Evolutionary conservation across 2,113 vertebrate species (phyloP), one percentile per base, ranked within the genome.

Genomic region (Piaya cayana): DNA sequence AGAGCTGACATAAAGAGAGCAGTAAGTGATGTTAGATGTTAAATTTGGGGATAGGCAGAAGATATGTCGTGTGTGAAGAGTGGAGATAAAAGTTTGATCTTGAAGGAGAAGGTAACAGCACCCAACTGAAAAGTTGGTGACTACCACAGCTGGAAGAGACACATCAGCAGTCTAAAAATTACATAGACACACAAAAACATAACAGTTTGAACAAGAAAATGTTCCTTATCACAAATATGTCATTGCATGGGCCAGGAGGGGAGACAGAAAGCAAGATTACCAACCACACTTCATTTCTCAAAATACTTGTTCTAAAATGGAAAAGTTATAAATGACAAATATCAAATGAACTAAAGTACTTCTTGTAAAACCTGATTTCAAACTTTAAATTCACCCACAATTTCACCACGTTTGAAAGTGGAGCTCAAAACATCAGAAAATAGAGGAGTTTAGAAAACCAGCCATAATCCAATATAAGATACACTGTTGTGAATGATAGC

Each of bases 361-460:
- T 55, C 72, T 9, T 53, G 60, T 20, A 65, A 26, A 62, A 84
- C 32, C 3, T 22, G 23, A 64, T 62, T 78, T 76, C 23, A 32
- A 77, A 56, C 32, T 60, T 47, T 49, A 80, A 88, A 77, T 64
- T 76, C 53, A 87, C 27, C 11, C 29, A 49, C 14, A 70, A 64
- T 49, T 89, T 82, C 55, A 88, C 42, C 50, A 79, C 62, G 19
- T 85, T 71, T 49, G 68, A 81, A 76, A 21, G 65, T 65, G 64
- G 71, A 94, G 90, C 43, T 93, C 26, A 70, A 86, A 96, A 86
- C 42, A 65, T 84, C 34, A 63, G 68, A 93, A 91, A 94, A 92
- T 2, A 74, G 69, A 74, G 69, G 27, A 81, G 49, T 34, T 23
- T 70, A 72, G 62, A 92, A 90, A 92, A 84, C 18, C 27, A 75